Percentiles rank a stretch among this genome's conserved stretches.
Evolutionary conservation across 2,113 vertebrate genomes (phyloP).

Genomic region (Brienomyrus brachyistius): DNA sequence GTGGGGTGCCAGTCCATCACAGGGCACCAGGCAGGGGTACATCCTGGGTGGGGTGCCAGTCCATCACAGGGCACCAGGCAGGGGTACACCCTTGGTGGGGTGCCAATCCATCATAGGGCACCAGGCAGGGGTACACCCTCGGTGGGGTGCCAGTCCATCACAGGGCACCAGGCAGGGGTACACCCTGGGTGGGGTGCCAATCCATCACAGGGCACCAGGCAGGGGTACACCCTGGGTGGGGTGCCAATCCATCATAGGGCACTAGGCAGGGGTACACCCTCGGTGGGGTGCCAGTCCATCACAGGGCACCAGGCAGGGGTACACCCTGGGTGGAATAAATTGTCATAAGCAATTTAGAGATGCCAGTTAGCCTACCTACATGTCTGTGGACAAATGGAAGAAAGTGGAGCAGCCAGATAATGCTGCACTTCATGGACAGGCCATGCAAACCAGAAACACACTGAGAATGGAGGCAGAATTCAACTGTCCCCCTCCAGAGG

Average conservation of each 20-base stretch:
- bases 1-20: no score
- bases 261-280: background rate
- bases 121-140: background rate
- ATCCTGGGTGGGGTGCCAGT: no score
- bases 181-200: background rate
- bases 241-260: background rate
- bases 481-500: background rate
- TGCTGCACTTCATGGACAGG: background rate
- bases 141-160: background rate
- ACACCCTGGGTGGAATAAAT: no score
- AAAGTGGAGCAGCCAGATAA: background rate
- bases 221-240: background rate
- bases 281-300: background rate
- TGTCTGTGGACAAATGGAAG: background rate
- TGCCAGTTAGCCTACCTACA: background rate
- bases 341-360: background rate
- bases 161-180: background rate
- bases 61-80: no score
- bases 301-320: background rate
- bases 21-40: no score
- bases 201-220: background rate
- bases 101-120: background rate
- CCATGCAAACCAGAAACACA: background rate
- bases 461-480: background rate
- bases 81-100: background rate